A percentile compares a stretch with the other conserved stretches of the same genome.
Evolutionary conservation across 2,888 invertebrate species (phyloP).

Genomic region (Anarsia innoxiella): DNA sequence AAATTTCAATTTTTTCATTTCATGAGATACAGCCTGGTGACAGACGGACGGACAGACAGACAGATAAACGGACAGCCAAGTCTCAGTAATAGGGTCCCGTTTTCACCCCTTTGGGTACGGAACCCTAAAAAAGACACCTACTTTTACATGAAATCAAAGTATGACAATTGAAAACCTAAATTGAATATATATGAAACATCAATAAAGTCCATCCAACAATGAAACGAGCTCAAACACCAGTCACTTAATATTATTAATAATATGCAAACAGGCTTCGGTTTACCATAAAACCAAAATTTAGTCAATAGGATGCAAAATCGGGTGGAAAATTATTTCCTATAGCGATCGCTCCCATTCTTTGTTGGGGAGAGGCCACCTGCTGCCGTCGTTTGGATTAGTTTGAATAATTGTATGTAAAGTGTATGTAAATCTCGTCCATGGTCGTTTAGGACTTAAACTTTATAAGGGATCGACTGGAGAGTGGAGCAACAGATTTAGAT

Average conservation of each 20-base stretch:
- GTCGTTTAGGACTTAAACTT: conserved; percentile 13
- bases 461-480: background rate
- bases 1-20: too few species aligned
- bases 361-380: conserved; percentile 15
- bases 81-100: too few species aligned
- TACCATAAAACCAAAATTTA: conserved; percentile 1
- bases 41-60: too few species aligned
- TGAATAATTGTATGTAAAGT: conserved; percentile 39
- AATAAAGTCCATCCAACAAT: background rate
- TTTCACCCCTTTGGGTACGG: too few species aligned
- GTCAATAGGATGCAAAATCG: background rate
- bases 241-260: too few species aligned
- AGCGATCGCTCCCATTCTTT: conserved; percentile 2
- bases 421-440: conserved; percentile 37
- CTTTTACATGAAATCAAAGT: too few species aligned
- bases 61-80: too few species aligned
- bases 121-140: too few species aligned
- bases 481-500: background rate
- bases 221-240: too few species aligned
- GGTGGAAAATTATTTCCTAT: conserved; percentile 7
- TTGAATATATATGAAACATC: too few species aligned
- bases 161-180: background rate
- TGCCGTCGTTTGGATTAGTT: conserved; percentile 22
- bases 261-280: too few species aligned
- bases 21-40: too few species aligned